These are phyloP conservation scores for Cryptus viduatorius DNA, from an alignment of 2,888 invertebrate genomes.

Conservation along the genomic window DNA sequence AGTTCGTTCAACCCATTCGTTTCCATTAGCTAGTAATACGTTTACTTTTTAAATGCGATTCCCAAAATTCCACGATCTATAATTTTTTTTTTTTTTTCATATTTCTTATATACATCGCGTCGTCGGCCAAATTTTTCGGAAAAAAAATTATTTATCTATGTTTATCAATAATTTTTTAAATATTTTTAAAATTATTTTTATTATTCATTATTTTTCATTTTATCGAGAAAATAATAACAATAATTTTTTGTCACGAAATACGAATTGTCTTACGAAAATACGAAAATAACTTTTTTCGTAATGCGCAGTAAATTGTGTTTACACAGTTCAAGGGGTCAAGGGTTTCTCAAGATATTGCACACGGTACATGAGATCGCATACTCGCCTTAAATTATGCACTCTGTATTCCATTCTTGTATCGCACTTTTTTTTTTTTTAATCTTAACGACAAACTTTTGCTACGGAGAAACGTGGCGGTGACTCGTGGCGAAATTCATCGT, in stretches of 20 bases:
- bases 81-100: too few relatives aligned
- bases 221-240: too few relatives aligned
- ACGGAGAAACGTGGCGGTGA: neutral
- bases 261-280: too few relatives aligned
- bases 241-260: neutral
- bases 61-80: too few relatives aligned
- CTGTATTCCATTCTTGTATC: constrained; percentile 4
- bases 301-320: neutral
- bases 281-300: neutral
- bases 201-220: too few relatives aligned
- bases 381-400: constrained; percentile 20
- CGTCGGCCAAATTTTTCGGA: too few relatives aligned
- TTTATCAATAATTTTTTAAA: too few relatives aligned
- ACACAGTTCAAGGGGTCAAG: neutral
- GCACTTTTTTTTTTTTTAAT: neutral
- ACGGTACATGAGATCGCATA: constrained; percentile 14
- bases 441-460: neutral
- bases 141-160: too few relatives aligned
- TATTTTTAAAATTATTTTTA: too few relatives aligned
- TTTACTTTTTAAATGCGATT: neutral
- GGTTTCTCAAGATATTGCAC: neutral
- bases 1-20: neutral
- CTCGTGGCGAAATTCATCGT: constrained; percentile 9
- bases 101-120: too few relatives aligned
- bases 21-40: neutral